These are phyloP conservation scores for Nemoura dubitans DNA, from an alignment of 2,888 invertebrate genomes.

Conservation along the genomic window DNA sequence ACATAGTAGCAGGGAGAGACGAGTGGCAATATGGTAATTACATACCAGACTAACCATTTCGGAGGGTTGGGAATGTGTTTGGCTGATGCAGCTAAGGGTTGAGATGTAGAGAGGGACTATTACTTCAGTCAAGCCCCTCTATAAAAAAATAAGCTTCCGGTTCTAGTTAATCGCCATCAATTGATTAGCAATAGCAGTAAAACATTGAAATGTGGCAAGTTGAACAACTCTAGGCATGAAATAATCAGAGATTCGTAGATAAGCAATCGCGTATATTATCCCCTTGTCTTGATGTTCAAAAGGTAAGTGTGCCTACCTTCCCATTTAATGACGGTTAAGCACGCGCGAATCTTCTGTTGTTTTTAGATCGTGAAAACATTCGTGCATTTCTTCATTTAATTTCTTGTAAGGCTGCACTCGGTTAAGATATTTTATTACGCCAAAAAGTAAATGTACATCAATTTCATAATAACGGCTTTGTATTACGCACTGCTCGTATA, in stretches of 20 bases:
- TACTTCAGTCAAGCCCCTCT: constrained; percentile 24
- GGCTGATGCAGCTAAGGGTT: background rate
- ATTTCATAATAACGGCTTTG: background rate
- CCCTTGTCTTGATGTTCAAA: background rate
- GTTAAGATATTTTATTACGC: background rate
- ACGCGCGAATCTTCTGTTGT: background rate
- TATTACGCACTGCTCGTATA: background rate
- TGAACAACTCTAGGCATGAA: constrained; percentile 1
- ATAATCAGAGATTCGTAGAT: background rate
- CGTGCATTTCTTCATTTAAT: background rate
- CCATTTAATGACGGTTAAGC: background rate
- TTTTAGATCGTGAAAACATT: background rate
- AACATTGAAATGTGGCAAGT: constrained; percentile 29
- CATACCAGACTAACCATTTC: constrained; percentile 35
- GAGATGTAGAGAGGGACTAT: background rate
- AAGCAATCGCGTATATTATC: background rate
- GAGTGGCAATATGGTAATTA: constrained; percentile 44
- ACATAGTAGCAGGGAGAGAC: too few relatives aligned
- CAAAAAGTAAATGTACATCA: background rate
- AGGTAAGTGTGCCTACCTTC: background rate
- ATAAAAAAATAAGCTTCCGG: constrained; percentile 28
- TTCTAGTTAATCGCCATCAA: constrained; percentile 21
- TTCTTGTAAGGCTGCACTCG: background rate
- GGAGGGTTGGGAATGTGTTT: background rate
- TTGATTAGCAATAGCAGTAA: constrained; percentile 41